phyloP scores from a whole-genome alignment of 1,140 invertebrate genomes.

The Diplogasteroides magnus region DNA sequence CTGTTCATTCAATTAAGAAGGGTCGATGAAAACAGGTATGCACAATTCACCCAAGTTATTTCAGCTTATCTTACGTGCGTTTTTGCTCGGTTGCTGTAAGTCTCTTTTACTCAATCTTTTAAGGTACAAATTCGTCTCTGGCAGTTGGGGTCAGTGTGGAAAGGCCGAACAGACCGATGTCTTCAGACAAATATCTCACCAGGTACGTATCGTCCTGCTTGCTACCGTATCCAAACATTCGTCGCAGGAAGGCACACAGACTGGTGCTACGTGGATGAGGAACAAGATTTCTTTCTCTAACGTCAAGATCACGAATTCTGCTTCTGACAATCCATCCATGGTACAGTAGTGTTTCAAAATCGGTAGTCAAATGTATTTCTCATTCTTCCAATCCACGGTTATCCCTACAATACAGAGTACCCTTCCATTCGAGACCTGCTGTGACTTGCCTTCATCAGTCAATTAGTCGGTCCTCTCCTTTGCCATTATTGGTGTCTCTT shows the following conservation, averaged over 20 bases:
- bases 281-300: constrained; percentile 28
- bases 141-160: not conserved
- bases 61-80: constrained; percentile 18
- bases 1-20: constrained; percentile 21
- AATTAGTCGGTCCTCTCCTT: too few species aligned
- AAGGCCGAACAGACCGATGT: not conserved
- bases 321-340: constrained; percentile 5
- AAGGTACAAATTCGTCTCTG: not conserved
- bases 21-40: constrained; percentile 24
- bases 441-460: too few species aligned
- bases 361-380: too few species aligned
- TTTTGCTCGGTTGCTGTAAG: not conserved
- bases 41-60: constrained; percentile 14
- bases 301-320: constrained; percentile 30
- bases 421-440: constrained; percentile 1
- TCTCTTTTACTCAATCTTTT: not conserved
- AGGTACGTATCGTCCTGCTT: too few species aligned
- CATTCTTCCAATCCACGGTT: too few species aligned
- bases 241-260: not conserved
- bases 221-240: too few species aligned
- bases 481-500: too few species aligned
- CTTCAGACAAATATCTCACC: not conserved
- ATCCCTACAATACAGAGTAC: too few species aligned
- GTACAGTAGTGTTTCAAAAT: too few species aligned
- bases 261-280: constrained; percentile 29